Percentiles rank a stretch among this genome's conserved stretches.
Conservation (phyloP, 1,140 invertebrate genomes). For the Drosophila athabasca region DNA sequence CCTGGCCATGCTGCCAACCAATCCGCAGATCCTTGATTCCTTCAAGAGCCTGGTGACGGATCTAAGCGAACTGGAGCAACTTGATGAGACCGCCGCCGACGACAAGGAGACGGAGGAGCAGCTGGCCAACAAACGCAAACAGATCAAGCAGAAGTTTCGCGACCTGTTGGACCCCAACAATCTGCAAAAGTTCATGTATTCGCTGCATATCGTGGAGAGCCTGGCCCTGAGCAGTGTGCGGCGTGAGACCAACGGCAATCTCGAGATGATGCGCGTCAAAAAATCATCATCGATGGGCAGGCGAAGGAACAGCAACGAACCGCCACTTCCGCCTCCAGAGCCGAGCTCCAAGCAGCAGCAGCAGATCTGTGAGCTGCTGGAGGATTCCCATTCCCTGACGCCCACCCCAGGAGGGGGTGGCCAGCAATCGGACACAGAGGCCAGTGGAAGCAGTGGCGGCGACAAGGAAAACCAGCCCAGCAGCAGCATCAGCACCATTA, state of each 20-base stretch:
- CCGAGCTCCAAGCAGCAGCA: constrained; percentile 48
- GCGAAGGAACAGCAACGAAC: constrained; percentile 69
- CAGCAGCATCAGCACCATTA: too few relatives aligned
- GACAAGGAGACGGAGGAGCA: constrained; percentile 61
- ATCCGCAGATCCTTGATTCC: constrained; percentile 91
- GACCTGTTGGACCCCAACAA: constrained; percentile 93
- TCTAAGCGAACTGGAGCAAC: constrained; percentile 63
- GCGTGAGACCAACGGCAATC: constrained; percentile 59
- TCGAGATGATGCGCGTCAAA: constrained; percentile 59
- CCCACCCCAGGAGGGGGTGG: constrained; percentile 33
- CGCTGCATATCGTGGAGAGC: constrained; percentile 94
- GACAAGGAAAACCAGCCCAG: constrained; percentile 73
- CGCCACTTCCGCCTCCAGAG: constrained; percentile 33
- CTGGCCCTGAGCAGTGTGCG: constrained; percentile 64
- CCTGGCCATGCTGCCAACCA: constrained; percentile 94
- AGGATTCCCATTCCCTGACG: constrained; percentile 28
- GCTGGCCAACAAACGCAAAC: constrained; percentile 66
- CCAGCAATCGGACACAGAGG: constrained; percentile 50
- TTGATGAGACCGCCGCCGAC: constrained; percentile 16
- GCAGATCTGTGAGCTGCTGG: constrained; percentile 34
- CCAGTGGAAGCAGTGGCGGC: constrained; percentile 57
- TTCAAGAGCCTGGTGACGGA: constrained; percentile 90
- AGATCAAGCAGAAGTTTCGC: constrained; percentile 85
- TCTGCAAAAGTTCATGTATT: constrained; percentile 97
- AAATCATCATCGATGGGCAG: constrained; percentile 41